Base-by-base conservation (phyloP, 1,140 invertebrate genomes). In the Berghia stephanieae region DNA sequence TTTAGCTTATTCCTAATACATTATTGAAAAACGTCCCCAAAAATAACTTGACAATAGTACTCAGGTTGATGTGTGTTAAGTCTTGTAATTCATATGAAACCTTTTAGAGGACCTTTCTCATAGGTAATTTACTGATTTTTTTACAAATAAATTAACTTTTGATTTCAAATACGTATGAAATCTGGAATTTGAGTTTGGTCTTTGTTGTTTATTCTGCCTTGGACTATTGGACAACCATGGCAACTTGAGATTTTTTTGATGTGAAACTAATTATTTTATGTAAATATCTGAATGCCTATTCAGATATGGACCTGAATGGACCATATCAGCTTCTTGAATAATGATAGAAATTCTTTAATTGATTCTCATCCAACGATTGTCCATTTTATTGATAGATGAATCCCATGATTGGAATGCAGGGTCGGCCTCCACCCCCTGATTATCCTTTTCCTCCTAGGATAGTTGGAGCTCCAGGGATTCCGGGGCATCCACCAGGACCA, bases 351-450 rank as follows among this genome's bases (percentile, higher is more conserved):
- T 36, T 67, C 21, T 21, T 67, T 34, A 36, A 13, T 6, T 34
- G 21, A 21, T 67, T 1, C 40, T 67, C n/a, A 6, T 10, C 27
- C 40, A 34, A 52, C 3, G 44, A 24, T 8, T 18, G 40, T 2
- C 16, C 40, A 40, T 44, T 1, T 38, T 57, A 5, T 1, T 38
- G 18, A 31, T 46, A 73, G 70, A 78, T 78, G 69, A 74, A 73
- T 40, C 78, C 75, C 16, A 60, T 77, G 55, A 27, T 75, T 36
- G 75, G 38, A 10, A 43, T 81, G 43, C 73, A 73, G 40, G 13
- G 63, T 63, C 71, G 79, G 16, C 78, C 74, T 5, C 75, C 80
- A 21, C 80, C 80, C 18, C 80, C 80, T 34, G 77, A 73, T 24
- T 77, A 77, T 44, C 73, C 73, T 24, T 78, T 78, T 40, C 77